Evolutionary conservation across 2,888 invertebrate genomes (phyloP).

Genomic region (Agrotis ipsilon): DNA sequence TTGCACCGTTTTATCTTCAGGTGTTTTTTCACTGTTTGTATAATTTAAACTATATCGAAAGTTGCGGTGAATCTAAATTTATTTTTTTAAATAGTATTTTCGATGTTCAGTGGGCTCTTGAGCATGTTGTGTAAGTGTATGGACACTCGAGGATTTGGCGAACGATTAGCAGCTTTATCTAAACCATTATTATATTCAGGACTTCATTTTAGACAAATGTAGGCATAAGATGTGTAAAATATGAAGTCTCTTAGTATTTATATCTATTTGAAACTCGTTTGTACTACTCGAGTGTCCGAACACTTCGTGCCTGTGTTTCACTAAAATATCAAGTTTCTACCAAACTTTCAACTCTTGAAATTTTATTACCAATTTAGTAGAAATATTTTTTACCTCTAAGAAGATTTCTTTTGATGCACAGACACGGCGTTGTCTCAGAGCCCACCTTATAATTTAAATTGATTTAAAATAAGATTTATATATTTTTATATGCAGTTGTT

Average conservation of each 20-base stretch:
- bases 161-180: constrained; percentile 58
- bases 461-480: constrained; percentile 89
- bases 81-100: constrained; percentile 79
- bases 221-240: constrained; percentile 54
- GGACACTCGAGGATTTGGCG: constrained; percentile 52
- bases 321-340: constrained; percentile 35
- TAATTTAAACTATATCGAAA: constrained; percentile 66
- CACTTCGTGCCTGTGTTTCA: constrained; percentile 51
- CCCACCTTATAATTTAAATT: constrained; percentile 74
- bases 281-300: constrained; percentile 38
- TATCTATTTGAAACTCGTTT: constrained; percentile 52
- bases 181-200: constrained; percentile 50
- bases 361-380: constrained; percentile 44
- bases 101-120: constrained; percentile 54
- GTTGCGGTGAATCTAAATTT: constrained; percentile 81
- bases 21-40: constrained; percentile 74
- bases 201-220: constrained; percentile 61
- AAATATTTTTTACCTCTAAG: constrained; percentile 21
- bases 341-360: constrained; percentile 22
- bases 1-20: constrained; percentile 82
- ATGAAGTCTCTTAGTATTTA: constrained; percentile 53
- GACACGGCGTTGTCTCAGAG: constrained; percentile 33
- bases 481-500: constrained; percentile 90
- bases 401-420: constrained; percentile 41
- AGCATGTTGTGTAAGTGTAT: constrained; percentile 46